These are phyloP conservation scores for Triops cancriformis DNA, from an alignment of 1,140 invertebrate species.

Conservation along the genomic window DNA sequence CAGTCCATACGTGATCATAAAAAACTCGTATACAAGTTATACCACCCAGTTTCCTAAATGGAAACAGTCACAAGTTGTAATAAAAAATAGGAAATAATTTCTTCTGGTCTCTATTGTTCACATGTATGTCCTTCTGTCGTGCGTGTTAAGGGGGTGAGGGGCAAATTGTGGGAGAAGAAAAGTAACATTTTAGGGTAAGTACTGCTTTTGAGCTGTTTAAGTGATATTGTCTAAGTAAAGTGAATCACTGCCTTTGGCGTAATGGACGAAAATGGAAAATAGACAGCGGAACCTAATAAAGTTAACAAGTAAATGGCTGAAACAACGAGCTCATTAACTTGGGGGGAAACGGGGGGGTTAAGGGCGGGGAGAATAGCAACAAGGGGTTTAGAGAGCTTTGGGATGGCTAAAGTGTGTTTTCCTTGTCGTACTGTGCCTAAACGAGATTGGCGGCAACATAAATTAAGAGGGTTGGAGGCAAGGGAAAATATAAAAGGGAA, in stretches of 20 bases:
- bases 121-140: background rate
- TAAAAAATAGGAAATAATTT: background rate
- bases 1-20: background rate
- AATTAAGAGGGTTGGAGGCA: background rate
- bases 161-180: background rate
- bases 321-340: background rate
- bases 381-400: background rate
- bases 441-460: background rate
- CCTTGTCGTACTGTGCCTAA: background rate
- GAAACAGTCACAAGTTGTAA: background rate
- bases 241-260: too few species aligned
- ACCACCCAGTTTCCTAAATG: background rate
- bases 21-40: background rate
- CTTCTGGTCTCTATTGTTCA: background rate
- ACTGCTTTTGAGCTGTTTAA: background rate
- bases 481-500: background rate
- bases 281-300: background rate
- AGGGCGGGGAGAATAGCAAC: background rate
- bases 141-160: background rate
- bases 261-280: background rate
- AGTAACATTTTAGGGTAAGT: background rate
- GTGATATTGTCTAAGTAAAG: too few species aligned
- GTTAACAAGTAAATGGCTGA: background rate
- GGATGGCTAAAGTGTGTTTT: background rate
- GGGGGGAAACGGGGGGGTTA: background rate